Conservation (phyloP, 1,140 invertebrate species). For the Scaptodrosophila lebanonensis region DNA sequence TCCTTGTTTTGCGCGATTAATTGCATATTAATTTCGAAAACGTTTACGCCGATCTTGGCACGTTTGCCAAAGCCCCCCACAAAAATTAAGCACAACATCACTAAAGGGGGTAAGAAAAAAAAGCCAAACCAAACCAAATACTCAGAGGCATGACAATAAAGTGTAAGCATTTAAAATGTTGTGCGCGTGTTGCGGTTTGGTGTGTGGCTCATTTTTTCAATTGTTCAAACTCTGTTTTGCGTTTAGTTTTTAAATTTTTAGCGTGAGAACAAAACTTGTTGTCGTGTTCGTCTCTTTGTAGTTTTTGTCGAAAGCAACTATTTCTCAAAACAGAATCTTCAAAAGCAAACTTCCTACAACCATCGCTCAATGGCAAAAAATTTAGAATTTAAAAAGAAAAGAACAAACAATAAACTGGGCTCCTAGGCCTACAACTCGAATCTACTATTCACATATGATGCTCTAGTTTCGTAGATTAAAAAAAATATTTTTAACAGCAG, state of each 20-base stretch:
- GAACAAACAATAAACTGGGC: no score
- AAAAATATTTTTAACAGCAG: no score
- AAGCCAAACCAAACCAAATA: constrained; percentile 17
- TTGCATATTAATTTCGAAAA: constrained; percentile 68
- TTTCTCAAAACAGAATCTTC: no score
- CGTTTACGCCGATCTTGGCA: constrained; percentile 57
- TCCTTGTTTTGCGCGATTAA: constrained; percentile 71
- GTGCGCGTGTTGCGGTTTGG: constrained; percentile 41
- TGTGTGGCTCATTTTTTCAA: constrained; percentile 36
- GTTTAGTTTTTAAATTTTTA: constrained; percentile 6
- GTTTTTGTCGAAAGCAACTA: no score
- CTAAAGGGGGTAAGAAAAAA: constrained; percentile 9
- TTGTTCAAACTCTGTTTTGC: constrained; percentile 10
- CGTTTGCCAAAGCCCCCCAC: constrained; percentile 35
- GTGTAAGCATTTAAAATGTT: constrained; percentile 53
- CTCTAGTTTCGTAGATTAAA: no score
- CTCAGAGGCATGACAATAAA: constrained; percentile 62
- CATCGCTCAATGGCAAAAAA: no score
- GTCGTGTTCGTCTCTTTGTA: constrained; percentile 9
- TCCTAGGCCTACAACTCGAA: no score
- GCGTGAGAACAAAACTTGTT: constrained; percentile 56
- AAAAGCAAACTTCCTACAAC: no score
- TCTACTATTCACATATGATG: no score
- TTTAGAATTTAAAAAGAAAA: no score
- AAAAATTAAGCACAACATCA: constrained; percentile 6